Percentiles rank a stretch among this genome's conserved stretches.
Evolutionary conservation across 2,888 invertebrate species (phyloP).

Genomic region (Mythimna pallens): DNA sequence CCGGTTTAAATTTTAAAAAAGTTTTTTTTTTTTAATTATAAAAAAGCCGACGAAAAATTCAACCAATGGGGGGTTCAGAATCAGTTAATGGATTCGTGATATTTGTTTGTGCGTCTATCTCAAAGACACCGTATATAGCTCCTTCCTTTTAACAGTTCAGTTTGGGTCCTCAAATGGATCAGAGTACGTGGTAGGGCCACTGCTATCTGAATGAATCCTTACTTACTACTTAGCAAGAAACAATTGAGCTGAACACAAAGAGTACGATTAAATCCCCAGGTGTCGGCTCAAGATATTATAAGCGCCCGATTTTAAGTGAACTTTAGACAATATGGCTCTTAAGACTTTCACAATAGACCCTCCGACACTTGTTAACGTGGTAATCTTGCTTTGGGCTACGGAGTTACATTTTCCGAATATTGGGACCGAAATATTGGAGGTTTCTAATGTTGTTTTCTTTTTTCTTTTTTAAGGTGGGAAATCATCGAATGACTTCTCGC

Average conservation of each 20-base stretch:
- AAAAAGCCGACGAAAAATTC: too few relatives aligned
- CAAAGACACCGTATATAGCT: too few relatives aligned
- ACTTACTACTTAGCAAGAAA: slow-evolving; percentile 30
- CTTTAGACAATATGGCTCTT: slow-evolving; percentile 76
- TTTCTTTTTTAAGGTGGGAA: too few relatives aligned
- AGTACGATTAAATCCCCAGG: slow-evolving; percentile 70
- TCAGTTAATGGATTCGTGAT: too few relatives aligned
- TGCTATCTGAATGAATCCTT: slow-evolving; percentile 37
- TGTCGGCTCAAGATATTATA: slow-evolving; percentile 72
- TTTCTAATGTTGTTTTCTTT: not conserved
- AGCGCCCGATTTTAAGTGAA: slow-evolving; percentile 68
- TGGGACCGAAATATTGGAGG: not conserved
- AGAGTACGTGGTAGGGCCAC: not conserved
- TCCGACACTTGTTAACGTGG: slow-evolving; percentile 75
- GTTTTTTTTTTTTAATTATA: too few relatives aligned
- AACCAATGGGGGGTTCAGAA: too few relatives aligned
- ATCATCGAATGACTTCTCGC: too few relatives aligned
- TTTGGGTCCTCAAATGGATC: too few relatives aligned
- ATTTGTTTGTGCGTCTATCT: too few relatives aligned
- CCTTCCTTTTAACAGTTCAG: too few relatives aligned
- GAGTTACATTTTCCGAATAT: slow-evolving; percentile 22
- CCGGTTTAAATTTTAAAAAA: too few relatives aligned
- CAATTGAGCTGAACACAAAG: slow-evolving; percentile 61
- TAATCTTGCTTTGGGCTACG: slow-evolving; percentile 73
- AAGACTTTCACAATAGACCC: slow-evolving; percentile 76